Base-by-base conservation (phyloP, 2,113 vertebrate species). In the Tenebrosternarchus preto region DNA sequence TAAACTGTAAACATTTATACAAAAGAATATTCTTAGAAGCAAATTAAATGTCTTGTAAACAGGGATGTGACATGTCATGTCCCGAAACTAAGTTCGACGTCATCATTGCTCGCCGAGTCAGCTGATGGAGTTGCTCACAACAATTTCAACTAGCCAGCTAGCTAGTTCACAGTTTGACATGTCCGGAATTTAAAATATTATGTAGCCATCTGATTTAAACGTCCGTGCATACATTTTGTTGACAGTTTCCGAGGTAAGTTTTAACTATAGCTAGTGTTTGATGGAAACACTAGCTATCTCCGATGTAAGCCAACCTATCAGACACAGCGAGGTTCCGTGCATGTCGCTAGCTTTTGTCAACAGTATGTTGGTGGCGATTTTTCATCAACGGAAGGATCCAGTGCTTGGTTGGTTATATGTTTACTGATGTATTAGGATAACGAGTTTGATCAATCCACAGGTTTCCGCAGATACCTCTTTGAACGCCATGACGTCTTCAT, bases 401-500 rank as follows among this genome's bases (percentile, higher is more conserved):
- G 19, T 16, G 24, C 16, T 20, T 2, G 43, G 31, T 11, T 75
- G 6, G 12, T 15, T 5, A 19, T 61, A 17, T 2, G 25, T 31
- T 56, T 56, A 31, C 22, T 46, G 56, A 11, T 75, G 31, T 19
- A 43, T 24, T 19, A 46, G 12, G 43, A 50, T 50, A 50, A 50
- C 43, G 1, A 9, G 8, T 50, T 15, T 50, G 43, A 22, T 60
- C 66, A 20, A 20, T 16, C 5, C 33, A 53, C 57, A 80, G 77
- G 9, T 50, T 50, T 24, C 2, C 20, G 33, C 31, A 64, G 15
- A 4, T 12, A 9, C 46, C n/a, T 15, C 5, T 39, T 60, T 4
- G 24, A 29, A 17, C 67, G 85, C 12, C 31, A 94, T 94, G 93
- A 88, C 92, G 0, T 90, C 89, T 5, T 88, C 91, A 0, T 92